These are phyloP conservation scores for Solea senegalensis DNA, from an alignment of 2,113 vertebrate genomes.

Conservation along the genomic window DNA sequence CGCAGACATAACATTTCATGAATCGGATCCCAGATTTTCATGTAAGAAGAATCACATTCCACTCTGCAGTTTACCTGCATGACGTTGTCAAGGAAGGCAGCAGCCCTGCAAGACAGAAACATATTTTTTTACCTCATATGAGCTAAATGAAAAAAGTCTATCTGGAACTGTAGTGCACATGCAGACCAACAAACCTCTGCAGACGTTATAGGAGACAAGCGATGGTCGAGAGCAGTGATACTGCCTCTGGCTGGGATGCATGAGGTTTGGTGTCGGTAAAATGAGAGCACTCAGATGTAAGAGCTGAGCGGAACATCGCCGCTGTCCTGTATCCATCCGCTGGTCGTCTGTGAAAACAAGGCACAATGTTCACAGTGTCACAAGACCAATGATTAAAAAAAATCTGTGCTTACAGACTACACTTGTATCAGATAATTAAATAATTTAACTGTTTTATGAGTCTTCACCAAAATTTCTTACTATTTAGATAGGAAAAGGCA, in stretches of 20 bases:
- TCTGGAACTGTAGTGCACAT: not conserved
- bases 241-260: conserved; percentile 4
- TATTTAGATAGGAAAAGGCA: no score
- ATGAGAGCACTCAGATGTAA: conserved; percentile 40
- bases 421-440: no score
- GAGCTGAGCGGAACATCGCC: conserved; percentile 40
- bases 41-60: not conserved
- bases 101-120: conserved; percentile 50
- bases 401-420: no score
- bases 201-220: conserved; percentile 8
- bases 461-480: no score
- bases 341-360: conserved; percentile 18
- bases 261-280: conserved; percentile 18
- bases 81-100: conserved; percentile 22
- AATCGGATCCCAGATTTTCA: not conserved
- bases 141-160: not conserved
- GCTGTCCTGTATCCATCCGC: not conserved
- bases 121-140: not conserved
- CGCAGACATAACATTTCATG: not conserved
- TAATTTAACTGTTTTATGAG: no score
- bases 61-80: conserved; percentile 56
- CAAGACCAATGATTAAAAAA: not conserved
- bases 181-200: conserved; percentile 58
- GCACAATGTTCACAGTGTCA: not conserved
- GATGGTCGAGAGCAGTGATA: not conserved